Evolutionary conservation across 1,140 invertebrate species (phyloP).

Genomic region (Trichogramma pretiosum): DNA sequence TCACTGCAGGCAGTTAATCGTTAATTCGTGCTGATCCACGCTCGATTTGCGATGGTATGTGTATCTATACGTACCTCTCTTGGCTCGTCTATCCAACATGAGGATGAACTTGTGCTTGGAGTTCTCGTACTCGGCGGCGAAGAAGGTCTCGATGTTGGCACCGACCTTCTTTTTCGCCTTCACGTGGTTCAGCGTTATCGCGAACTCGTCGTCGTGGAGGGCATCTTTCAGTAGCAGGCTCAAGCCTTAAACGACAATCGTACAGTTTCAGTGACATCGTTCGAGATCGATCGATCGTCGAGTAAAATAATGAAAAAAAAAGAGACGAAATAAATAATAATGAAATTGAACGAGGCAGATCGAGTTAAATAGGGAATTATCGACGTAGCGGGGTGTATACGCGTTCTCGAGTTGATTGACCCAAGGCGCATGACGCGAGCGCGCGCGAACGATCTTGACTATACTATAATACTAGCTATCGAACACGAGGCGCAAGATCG

Average conservation of each 20-base stretch:
- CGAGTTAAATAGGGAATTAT: no score
- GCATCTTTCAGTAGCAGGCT: conserved; percentile 53
- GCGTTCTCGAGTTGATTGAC: conserved; percentile 14
- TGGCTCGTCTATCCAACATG: conserved; percentile 54
- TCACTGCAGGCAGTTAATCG: conserved; percentile 40
- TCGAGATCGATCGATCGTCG: no score
- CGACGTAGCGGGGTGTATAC: no score
- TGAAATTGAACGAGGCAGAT: no score
- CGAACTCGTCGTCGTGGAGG: conserved; percentile 51
- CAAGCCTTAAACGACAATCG: no score
- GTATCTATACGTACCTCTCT: conserved; percentile 46
- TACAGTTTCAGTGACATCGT: no score
- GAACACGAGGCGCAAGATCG: no score
- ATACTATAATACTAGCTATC: no score
- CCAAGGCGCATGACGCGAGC: no score
- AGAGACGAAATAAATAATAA: neutral
- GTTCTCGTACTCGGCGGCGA: conserved; percentile 55
- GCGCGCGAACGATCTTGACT: no score
- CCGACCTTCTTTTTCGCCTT: conserved; percentile 48
- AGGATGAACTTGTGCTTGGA: conserved; percentile 56
- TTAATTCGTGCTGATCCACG: neutral
- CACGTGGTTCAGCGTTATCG: conserved; percentile 54
- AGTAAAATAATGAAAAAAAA: neutral
- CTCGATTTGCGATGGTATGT: neutral
- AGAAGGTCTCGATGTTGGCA: conserved; percentile 49